A percentile compares a stretch with the other conserved stretches of the same genome.
Conservation (phyloP, 1,140 invertebrate genomes). For the Pseudomyrmex pallidus region DNA sequence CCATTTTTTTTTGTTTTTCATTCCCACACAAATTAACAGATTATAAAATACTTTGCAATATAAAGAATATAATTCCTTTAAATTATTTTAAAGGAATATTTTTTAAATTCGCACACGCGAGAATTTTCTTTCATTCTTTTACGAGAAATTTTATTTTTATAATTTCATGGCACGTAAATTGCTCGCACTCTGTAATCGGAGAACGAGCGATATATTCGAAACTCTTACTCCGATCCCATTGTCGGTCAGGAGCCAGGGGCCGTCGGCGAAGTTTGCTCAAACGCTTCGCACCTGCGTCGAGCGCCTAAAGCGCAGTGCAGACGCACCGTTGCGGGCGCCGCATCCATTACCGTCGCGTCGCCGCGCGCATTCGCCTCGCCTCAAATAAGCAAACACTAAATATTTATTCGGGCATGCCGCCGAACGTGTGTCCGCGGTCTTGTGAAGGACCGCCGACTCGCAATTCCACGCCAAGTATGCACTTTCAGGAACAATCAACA, state of each 20-base stretch:
- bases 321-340: constrained; percentile 25
- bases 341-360: constrained; percentile 46
- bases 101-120: too few species aligned
- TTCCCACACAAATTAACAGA: too few species aligned
- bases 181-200: too few species aligned
- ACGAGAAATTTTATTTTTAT: too few species aligned
- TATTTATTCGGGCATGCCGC: constrained; percentile 61
- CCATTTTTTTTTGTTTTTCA: too few species aligned
- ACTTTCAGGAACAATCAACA: neutral
- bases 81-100: too few species aligned
- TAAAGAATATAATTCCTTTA: too few species aligned
- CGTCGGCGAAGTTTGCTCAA: constrained; percentile 48
- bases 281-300: constrained; percentile 56
- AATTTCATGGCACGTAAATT: too few species aligned
- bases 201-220: neutral
- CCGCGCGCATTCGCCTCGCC: constrained; percentile 44
- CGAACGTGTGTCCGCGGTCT: constrained; percentile 36
- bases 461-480: neutral
- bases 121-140: too few species aligned
- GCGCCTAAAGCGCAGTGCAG: constrained; percentile 16
- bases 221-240: constrained; percentile 45
- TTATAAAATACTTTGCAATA: too few species aligned
- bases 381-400: constrained; percentile 55
- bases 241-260: constrained; percentile 1
- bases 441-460: constrained; percentile 20